A percentile compares a stretch with the other conserved stretches of the same genome.
Conservation (phyloP, 1,140 invertebrate genomes). For the Procambarus clarkii region DNA sequence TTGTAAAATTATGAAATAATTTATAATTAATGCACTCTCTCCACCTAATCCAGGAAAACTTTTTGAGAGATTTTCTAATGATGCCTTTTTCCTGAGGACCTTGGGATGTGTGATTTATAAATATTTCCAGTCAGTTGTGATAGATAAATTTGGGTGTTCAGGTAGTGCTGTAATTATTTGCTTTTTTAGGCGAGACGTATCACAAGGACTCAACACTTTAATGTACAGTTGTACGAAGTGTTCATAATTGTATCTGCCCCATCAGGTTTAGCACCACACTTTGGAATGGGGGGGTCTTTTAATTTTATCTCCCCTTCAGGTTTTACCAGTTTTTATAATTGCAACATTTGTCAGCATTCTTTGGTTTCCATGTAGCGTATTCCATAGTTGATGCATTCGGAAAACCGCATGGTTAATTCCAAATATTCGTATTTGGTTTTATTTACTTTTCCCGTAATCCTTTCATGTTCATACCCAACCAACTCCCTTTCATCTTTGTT, state of each 20-base stretch:
- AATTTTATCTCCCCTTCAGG: neutral
- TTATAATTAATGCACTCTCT: conserved; percentile 62
- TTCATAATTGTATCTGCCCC: conserved; percentile 35
- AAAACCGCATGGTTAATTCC: neutral
- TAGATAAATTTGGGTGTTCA: conserved; percentile 24
- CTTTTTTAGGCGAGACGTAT: conserved; percentile 50
- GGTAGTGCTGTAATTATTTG: conserved; percentile 51
- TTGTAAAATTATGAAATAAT: conserved; percentile 24
- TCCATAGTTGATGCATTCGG: neutral
- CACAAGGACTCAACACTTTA: conserved; percentile 12
- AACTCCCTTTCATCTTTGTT: neutral
- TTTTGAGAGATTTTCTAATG: conserved; percentile 53
- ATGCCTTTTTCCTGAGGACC: neutral
- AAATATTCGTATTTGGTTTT: neutral
- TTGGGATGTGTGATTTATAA: neutral
- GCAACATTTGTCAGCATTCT: neutral
- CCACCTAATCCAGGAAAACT: conserved; percentile 64
- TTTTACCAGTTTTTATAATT: neutral
- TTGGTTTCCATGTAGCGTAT: neutral
- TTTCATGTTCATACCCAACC: neutral
- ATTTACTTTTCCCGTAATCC: neutral
- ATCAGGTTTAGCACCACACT: conserved; percentile 26
- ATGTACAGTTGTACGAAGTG: conserved; percentile 28
- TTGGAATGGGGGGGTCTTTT: neutral
- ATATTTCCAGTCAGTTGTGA: conserved; percentile 12